Base-by-base conservation (phyloP, 2,888 invertebrate species). In the Caenorhabditis macrosperma region DNA sequence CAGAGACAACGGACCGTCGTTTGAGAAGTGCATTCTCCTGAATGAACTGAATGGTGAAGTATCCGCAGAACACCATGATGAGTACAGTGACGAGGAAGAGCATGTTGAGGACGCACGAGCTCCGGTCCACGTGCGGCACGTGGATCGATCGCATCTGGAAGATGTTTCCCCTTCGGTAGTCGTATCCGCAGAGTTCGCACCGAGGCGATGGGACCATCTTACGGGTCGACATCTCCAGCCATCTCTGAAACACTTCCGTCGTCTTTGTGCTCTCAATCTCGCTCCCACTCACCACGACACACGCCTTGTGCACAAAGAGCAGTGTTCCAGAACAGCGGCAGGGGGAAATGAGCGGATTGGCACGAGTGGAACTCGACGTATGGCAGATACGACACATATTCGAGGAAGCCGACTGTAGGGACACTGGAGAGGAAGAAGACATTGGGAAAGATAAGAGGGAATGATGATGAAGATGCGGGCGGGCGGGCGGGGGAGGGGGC, bases 151-250 rank as follows among this genome's bases (percentile, higher is more conserved):
- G 63, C 63, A 93, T 92, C 90, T 91, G 91, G 81, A 93, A 92
- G 81, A 92, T 91, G 83, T 92, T 92, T 82, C 92, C 92, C 83
- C 92, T 89, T 60, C 91, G 90, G 87, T 92, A 93, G 80, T 91
- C 91, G 86, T 91, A 93, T 60, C 92, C 92, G 87, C 93, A 93
- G 9, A 93, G 90, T 88, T 93, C 93, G 90, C 93, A 93, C 44
- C 90, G 89, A 1, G 93, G 92, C 1, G 91, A 91, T 59, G 92
- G 92, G 71, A 91, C 91, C 77, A 91, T 91, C 81, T 92, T 91
- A 54, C 91, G 90, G 28, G 91, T 91, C 38, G 91, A 92, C 64
- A 92, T 91, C 87, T 93, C 92, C 48, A 93, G 90, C 93, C 93
- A 93, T 90, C 91, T 92, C 92, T 93, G 89, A 24, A 90, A 55